phyloP scores from a whole-genome alignment of 2,797 vertebrate genomes.

The Heliangelus exortis region DNA sequence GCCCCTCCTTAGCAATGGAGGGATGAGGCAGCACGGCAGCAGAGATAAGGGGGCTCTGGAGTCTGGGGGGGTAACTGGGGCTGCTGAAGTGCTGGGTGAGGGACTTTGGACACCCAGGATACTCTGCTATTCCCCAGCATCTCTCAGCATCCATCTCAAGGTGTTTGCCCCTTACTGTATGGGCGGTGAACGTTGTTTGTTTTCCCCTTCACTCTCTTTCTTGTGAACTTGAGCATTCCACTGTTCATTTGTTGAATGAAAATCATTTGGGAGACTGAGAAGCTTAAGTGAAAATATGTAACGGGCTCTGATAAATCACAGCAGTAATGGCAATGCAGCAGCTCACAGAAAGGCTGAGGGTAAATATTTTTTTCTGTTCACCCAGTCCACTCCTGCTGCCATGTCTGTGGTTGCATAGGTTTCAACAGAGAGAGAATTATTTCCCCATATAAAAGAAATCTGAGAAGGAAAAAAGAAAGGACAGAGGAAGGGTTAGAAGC shows the following conservation, averaged over 20 bases:
- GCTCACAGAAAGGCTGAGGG: not conserved
- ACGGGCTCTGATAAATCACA: not conserved
- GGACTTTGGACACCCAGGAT: not conserved
- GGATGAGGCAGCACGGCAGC: not conserved
- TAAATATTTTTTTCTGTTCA: slow-evolving; percentile 47
- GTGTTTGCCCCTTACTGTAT: fast-evolving
- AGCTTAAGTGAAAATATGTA: not conserved
- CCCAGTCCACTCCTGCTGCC: slow-evolving; percentile 18
- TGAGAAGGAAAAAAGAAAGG: not conserved
- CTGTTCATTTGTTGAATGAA: not conserved
- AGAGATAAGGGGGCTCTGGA: not conserved
- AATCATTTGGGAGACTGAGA: not conserved
- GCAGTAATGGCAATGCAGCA: not conserved
- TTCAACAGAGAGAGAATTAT: slow-evolving; percentile 28
- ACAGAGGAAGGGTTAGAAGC: not conserved
- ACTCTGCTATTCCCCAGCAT: not conserved
- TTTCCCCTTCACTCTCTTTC: not conserved
- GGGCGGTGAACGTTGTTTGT: fast-evolving
- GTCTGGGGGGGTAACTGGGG: fast-evolving
- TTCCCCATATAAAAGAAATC: slow-evolving; percentile 4
- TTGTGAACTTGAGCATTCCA: not conserved
- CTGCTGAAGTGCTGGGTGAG: fast-evolving
- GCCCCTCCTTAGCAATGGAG: not conserved
- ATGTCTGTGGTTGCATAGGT: not conserved
- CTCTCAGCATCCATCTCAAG: not conserved